Percentiles rank a stretch among this genome's conserved stretches.
phyloP scores from a whole-genome alignment of 1,140 invertebrate species.

The Ruditapes philippinarum region DNA sequence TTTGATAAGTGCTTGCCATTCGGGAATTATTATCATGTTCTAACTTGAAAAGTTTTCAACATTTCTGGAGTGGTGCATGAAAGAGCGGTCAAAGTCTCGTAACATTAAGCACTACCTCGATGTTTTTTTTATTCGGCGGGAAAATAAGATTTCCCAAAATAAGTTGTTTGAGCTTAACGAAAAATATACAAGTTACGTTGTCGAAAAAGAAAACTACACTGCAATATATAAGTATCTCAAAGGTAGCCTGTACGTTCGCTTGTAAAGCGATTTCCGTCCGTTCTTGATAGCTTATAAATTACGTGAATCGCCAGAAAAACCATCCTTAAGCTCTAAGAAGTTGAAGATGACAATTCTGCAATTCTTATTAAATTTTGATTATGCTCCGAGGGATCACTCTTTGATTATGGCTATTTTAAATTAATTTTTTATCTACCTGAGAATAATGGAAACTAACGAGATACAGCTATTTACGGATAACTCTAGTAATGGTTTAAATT shows the following conservation, averaged over 20 bases:
- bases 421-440: not conserved
- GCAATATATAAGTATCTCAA: not conserved
- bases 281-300: not conserved
- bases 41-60: conserved; percentile 14
- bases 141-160: not conserved
- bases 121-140: conserved; percentile 15
- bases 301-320: not conserved
- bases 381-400: too few species aligned
- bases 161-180: not conserved
- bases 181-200: not conserved
- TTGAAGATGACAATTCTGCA: not conserved
- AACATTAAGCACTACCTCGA: conserved; percentile 38
- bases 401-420: too few species aligned
- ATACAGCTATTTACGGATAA: conserved; percentile 31
- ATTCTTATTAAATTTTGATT: not conserved
- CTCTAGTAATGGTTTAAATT: not conserved
- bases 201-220: not conserved
- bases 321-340: not conserved
- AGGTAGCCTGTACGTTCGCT: not conserved
- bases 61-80: not conserved
- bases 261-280: not conserved
- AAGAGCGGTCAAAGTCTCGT: not conserved
- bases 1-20: conserved; percentile 33
- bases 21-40: not conserved
- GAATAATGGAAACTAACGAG: not conserved